phyloP scores from a whole-genome alignment of 2,888 invertebrate species.

The Arge pagana region DNA sequence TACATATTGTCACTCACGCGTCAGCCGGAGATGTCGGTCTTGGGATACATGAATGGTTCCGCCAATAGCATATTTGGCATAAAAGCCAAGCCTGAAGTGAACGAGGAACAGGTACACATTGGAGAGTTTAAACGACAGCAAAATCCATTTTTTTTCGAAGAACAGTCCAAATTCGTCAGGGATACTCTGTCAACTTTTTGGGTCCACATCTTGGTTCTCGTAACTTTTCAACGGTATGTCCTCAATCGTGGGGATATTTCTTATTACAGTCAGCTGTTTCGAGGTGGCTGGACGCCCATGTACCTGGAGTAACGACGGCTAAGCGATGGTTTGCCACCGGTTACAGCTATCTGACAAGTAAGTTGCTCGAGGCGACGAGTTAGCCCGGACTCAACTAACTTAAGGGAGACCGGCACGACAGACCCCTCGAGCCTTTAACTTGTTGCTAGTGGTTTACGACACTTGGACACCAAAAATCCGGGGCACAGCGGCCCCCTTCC shows the following conservation, averaged over 20 bases:
- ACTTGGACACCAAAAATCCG: too few species aligned
- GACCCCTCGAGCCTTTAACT: too few species aligned
- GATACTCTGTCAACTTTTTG: neutral
- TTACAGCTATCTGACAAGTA: conserved; percentile 41
- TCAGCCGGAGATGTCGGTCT: conserved; percentile 43
- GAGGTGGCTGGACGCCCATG: conserved; percentile 38
- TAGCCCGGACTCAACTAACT: too few species aligned
- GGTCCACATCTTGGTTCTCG: neutral
- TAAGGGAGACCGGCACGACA: too few species aligned
- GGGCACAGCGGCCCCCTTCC: too few species aligned
- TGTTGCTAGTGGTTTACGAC: too few species aligned
- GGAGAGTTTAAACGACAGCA: too few species aligned
- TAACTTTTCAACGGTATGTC: neutral
- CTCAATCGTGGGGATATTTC: neutral
- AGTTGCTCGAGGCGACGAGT: too few species aligned
- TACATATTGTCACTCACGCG: conserved; percentile 40
- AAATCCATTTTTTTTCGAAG: too few species aligned
- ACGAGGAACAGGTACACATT: conserved; percentile 5
- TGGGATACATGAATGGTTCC: conserved; percentile 44
- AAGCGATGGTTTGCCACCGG: conserved; percentile 39
- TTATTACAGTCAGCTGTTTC: conserved; percentile 37
- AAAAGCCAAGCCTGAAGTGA: conserved; percentile 22
- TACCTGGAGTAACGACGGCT: conserved; percentile 41
- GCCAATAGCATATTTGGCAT: conserved; percentile 43
- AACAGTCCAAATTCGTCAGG: too few species aligned